Percentiles rank a stretch among this genome's conserved stretches.
phyloP scores from a whole-genome alignment of 2,797 vertebrate species.

The Sorex maritimensis region DNA sequence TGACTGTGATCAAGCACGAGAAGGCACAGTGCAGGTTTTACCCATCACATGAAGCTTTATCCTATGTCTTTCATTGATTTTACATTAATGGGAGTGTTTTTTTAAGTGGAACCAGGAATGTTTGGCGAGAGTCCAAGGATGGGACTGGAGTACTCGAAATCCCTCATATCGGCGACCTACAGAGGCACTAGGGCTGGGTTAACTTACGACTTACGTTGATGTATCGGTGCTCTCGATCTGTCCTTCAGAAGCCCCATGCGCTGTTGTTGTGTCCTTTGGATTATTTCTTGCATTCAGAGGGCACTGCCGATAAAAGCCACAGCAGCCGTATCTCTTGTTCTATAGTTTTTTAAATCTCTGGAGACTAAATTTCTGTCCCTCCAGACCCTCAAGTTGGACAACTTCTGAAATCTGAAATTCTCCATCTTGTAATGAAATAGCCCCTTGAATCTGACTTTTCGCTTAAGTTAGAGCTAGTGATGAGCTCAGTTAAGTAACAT shows the following conservation, averaged over 20 bases:
- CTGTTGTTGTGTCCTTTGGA: too few relatives aligned
- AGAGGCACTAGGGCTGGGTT: not conserved
- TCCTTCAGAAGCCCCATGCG: too few relatives aligned
- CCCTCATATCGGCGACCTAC: not conserved
- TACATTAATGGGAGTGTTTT: not conserved
- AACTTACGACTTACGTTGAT: too few relatives aligned
- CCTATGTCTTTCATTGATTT: not conserved
- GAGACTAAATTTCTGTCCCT: not conserved
- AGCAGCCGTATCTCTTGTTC: not conserved
- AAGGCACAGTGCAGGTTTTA: not conserved
- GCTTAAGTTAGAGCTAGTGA: conserved; percentile 54
- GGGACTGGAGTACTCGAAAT: not conserved
- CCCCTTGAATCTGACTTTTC: conserved; percentile 28
- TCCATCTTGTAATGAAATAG: conserved; percentile 24
- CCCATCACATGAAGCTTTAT: not conserved
- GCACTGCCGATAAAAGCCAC: not conserved
- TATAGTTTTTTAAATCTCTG: not conserved
- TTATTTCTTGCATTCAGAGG: not conserved
- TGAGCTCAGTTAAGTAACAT: conserved; percentile 18
- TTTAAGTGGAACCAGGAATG: not conserved
- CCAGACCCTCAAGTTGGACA: not conserved
- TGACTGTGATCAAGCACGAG: not conserved
- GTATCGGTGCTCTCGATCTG: too few relatives aligned
- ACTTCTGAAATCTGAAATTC: not conserved
- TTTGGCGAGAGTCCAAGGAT: not conserved